These are phyloP conservation scores for Lepilemur septentrionalis DNA, from an alignment of 2,797 vertebrate genomes.

Conservation along the genomic window DNA sequence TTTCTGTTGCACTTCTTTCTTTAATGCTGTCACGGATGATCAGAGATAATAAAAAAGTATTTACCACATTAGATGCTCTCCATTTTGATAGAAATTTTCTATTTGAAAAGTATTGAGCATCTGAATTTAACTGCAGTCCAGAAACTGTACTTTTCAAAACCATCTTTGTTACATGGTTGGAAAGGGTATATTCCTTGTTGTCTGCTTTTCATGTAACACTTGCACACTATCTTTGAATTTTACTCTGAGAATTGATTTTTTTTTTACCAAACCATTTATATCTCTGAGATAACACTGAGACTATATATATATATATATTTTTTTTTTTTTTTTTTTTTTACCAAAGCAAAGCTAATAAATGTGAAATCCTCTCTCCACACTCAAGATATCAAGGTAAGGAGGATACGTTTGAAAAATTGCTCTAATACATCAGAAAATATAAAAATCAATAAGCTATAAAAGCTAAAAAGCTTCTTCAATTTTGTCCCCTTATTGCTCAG, in stretches of 20 bases:
- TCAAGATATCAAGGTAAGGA: slow-evolving; percentile 84
- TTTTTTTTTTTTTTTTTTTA: slow-evolving; percentile 56
- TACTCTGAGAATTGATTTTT: slow-evolving; percentile 79
- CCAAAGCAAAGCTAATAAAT: slow-evolving; percentile 83
- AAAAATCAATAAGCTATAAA: slow-evolving; percentile 89
- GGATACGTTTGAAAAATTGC: slow-evolving; percentile 86
- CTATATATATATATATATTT: neutral
- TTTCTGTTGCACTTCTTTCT: slow-evolving; percentile 51
- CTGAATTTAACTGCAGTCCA: slow-evolving; percentile 72
- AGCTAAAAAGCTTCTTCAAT: slow-evolving; percentile 85
- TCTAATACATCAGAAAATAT: slow-evolving; percentile 86
- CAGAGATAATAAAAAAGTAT: slow-evolving; percentile 80
- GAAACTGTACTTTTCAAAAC: slow-evolving; percentile 71
- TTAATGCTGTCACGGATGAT: slow-evolving; percentile 67
- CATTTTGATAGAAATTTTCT: slow-evolving; percentile 77
- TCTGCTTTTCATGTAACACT: slow-evolving; percentile 79
- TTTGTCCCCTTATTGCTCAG: slow-evolving; percentile 82
- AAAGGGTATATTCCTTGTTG: slow-evolving; percentile 69
- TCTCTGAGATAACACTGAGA: slow-evolving; percentile 77
- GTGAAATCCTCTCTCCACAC: slow-evolving; percentile 84
- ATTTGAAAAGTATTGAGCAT: slow-evolving; percentile 74
- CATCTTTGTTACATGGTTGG: slow-evolving; percentile 65
- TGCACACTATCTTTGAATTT: slow-evolving; percentile 79
- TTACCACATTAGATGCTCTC: slow-evolving; percentile 75
- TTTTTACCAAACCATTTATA: slow-evolving; percentile 79